A percentile compares a stretch with the other conserved stretches of the same genome.
These are phyloP conservation scores for Beris morrisii DNA, from an alignment of 2,888 invertebrate genomes.

Conservation along the genomic window DNA sequence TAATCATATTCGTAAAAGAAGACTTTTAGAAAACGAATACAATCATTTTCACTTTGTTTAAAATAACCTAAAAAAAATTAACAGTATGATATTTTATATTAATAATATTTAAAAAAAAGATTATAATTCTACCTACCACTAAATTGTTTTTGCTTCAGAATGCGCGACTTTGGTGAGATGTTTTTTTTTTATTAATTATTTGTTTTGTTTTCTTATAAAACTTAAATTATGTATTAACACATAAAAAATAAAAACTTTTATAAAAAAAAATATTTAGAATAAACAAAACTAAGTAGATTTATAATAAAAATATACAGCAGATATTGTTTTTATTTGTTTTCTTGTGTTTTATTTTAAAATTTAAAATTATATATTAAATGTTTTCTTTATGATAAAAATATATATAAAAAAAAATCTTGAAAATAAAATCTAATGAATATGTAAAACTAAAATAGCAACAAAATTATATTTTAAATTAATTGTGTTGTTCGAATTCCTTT, in stretches of 20 bases:
- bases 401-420: no score
- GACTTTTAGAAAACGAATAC: not conserved
- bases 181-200: constrained; percentile 17
- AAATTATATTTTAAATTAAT: no score
- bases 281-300: no score
- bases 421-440: no score
- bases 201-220: constrained; percentile 20
- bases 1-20: not conserved
- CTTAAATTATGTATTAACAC: constrained; percentile 8
- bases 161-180: constrained; percentile 32
- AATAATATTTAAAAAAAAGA: not conserved
- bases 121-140: not conserved
- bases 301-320: no score
- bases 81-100: not conserved
- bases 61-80: not conserved
- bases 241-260: constrained; percentile 2
- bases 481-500: no score
- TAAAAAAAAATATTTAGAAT: no score
- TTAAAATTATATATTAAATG: not conserved
- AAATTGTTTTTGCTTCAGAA: constrained; percentile 26
- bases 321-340: no score
- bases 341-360: no score
- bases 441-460: no score
- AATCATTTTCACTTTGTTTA: not conserved
- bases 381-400: not conserved